Base-by-base conservation (phyloP, 2,113 vertebrate genomes). In the Nycticorax nycticorax region DNA sequence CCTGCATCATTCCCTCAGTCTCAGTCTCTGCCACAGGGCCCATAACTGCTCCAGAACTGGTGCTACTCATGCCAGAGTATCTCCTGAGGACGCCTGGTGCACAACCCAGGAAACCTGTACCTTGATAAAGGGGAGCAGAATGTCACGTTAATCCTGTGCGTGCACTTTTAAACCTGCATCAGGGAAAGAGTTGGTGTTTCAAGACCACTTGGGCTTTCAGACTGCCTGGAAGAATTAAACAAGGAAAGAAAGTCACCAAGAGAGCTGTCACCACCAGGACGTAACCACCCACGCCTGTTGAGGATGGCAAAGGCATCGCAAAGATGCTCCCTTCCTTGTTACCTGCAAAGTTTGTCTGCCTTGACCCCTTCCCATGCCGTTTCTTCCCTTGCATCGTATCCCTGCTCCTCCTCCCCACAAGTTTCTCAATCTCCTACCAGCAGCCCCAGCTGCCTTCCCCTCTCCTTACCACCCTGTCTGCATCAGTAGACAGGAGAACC, bases 141-240 rank as follows among this genome's bases (percentile, higher is more conserved):
- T 20, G 32, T 20, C 63, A 77, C 1, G 0, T 32, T 82, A 72
- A 62, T 56, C 64, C 14, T 2, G 0, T 7, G 8, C 35, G 8
- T 56, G 35, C 24, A 24, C 64, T 52, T 62, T 73, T 32, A 77
- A 66, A 56, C 18, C 27, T n/a, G 43, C 56, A 37, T 6, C 12
- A 13, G 24, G 37, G 21, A 10, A 75, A 72, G 15, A 86, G 10
- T 5, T 41, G 24, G 33, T n/a, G 39, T 80, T 63, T 81, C 50
- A 59, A 41, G 43, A 52, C n/a, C 12, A 53, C 18, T 47, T 27
- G 43, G 52, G 14, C 33, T 81, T 71, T 59, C 50, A 53, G 63
- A 84, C 33, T 73, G 52, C 45, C n/a, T 67, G 30, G 18, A 78
- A 73, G 30, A 73, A 89, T 12, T 16, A 67, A 72, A 83, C 5